These are phyloP conservation scores for Dicaeum eximium DNA, from an alignment of 2,113 vertebrate genomes.

Conservation along the genomic window DNA sequence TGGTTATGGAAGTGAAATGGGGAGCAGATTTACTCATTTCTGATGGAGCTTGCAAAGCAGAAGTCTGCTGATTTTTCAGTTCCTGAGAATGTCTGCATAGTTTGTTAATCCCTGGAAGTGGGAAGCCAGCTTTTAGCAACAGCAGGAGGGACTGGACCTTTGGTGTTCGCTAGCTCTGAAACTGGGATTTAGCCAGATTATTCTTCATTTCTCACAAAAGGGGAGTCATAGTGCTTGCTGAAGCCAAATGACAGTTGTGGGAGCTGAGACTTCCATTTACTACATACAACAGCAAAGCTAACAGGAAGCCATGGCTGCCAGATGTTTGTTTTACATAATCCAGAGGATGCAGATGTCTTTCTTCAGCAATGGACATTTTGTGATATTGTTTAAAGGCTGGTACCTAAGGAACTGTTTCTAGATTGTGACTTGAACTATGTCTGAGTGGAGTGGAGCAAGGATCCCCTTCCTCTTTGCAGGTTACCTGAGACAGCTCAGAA, in stretches of 20 bases:
- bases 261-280: constrained; percentile 43
- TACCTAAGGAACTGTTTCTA: not conserved
- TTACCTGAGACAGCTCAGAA: not conserved
- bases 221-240: constrained; percentile 6
- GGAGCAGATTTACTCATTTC: not conserved
- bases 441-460: not conserved
- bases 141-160: constrained; percentile 50
- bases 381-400: constrained; percentile 11
- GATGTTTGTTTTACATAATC: constrained; percentile 63
- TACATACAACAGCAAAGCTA: constrained; percentile 24
- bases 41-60: not conserved
- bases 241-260: constrained; percentile 51
- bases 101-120: constrained; percentile 45
- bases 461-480: not conserved
- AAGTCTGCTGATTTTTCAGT: constrained; percentile 4
- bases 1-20: not conserved
- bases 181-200: constrained; percentile 57
- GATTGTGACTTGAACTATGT: not conserved
- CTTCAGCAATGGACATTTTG: not conserved
- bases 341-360: constrained; percentile 60
- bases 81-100: constrained; percentile 31
- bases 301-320: constrained; percentile 46
- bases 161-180: constrained; percentile 32
- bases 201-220: constrained; percentile 59
- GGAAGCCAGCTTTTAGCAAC: constrained; percentile 42